These are phyloP conservation scores for Pardalotus punctatus DNA, from an alignment of 2,113 vertebrate species.

Conservation along the genomic window DNA sequence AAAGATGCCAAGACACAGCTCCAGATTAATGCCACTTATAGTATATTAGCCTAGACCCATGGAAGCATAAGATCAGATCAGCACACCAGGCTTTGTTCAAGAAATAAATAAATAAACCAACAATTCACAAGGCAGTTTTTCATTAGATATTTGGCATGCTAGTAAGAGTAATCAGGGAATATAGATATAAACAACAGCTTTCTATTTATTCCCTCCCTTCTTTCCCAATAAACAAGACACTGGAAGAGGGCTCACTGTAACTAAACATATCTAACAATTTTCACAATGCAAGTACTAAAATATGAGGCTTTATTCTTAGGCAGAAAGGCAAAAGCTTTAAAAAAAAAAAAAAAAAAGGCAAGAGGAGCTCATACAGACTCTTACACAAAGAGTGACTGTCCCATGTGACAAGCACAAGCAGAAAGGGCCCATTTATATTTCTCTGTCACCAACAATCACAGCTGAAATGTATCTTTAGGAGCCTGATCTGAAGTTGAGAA, in stretches of 20 bases:
- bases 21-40: not conserved
- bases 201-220: not conserved
- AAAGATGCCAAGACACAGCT: not conserved
- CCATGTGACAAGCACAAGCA: not conserved
- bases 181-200: not conserved
- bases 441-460: constrained; percentile 16
- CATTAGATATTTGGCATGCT: constrained; percentile 13
- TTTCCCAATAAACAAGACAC: not conserved
- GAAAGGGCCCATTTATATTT: constrained; percentile 42
- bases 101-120: not conserved
- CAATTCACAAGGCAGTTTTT: constrained; percentile 37
- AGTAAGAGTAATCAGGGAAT: not conserved
- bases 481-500: not conserved
- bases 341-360: not conserved
- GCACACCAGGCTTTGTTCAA: not conserved
- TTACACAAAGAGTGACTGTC: constrained; percentile 13
- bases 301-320: not conserved
- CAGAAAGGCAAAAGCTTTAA: not conserved
- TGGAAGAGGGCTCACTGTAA: not conserved
- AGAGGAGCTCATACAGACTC: not conserved
- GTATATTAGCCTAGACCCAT: not conserved
- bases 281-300: not conserved
- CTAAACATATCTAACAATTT: not conserved
- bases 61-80: not conserved
- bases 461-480: not conserved